Percentiles rank a stretch among this genome's conserved stretches.
Conservation (phyloP, 2,797 vertebrate species). For the Tenualosa ilisha region DNA sequence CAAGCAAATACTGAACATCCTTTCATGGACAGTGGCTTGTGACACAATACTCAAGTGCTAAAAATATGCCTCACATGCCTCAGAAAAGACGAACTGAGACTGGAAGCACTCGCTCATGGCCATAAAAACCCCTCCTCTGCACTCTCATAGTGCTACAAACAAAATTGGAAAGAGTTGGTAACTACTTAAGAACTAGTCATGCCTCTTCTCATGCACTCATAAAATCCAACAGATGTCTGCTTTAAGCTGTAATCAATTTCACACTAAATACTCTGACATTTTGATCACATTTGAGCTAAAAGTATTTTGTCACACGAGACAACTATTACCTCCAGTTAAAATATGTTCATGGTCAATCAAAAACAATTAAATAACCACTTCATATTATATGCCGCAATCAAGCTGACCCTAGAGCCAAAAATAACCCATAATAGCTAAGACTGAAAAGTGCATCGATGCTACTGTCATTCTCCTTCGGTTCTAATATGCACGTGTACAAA, state of each 20-base stretch:
- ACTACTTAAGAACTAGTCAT: conserved; percentile 13
- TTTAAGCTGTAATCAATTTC: neutral
- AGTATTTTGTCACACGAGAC: neutral
- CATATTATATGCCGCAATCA: neutral
- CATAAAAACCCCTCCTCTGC: neutral
- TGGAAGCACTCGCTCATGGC: neutral
- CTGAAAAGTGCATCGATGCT: conserved; percentile 17
- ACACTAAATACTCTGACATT: conserved; percentile 1
- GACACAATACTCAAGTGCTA: neutral
- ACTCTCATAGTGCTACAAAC: neutral
- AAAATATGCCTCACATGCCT: neutral
- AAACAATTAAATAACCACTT: neutral
- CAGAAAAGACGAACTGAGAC: neutral
- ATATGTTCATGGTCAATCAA: neutral
- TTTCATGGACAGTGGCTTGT: neutral
- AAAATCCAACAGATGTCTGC: conserved; percentile 6
- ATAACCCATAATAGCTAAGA: conserved; percentile 4
- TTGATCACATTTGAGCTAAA: neutral
- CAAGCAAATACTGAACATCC: neutral
- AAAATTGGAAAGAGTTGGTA: neutral
- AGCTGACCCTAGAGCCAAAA: neutral
- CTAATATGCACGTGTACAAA: neutral
- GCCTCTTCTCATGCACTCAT: neutral
- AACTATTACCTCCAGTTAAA: conserved; percentile 2
- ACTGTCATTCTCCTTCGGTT: conserved; percentile 3